Evolutionary conservation across 2,888 invertebrate species (phyloP), one percentile per base, ranked within the genome.

Genomic region (Athalia circularis): DNA sequence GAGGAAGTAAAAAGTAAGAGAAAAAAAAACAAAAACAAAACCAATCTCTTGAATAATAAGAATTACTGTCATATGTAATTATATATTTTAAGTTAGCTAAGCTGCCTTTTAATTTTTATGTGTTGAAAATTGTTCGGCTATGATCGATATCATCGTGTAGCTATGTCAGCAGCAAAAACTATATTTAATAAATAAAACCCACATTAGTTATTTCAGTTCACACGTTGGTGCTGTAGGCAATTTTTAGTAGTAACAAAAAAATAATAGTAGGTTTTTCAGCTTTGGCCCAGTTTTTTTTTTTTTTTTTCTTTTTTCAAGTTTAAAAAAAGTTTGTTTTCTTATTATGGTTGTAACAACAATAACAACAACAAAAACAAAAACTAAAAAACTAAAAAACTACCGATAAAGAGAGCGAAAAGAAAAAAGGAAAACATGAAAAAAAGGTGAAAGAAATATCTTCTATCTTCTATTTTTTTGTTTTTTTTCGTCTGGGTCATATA

Each of bases 71-170:
- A 83, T 85, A 86, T 85, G 85, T 85, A 85, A 86, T 29, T 29
- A 29, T 29, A 29, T 29, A 43, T 72, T 85, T 84, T 86, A 87
- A 88, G 87, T 88, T 89, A 87, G 87, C 82, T 81, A 87, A 85
- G 88, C 89, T 89, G 88, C 87, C 89, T 87, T 87, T 88, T 86
- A 86, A 85, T 86, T 88, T 87, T 84, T 83, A 81, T 80, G 81
- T 83, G 78, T 81, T 84, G 81, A 82, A 65, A 64, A 59, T 72
- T 59, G 45, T 52, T 52, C 43, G 57, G 15, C 54, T 62, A 64
- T 29, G 29, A 29, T 29, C 29, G 29, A 29, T n/a, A n/a, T 29
- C 29, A 2, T 29, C 29, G 29, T 29, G 29, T 29, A 29, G 29
- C 29, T 29, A 29, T 29, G 70, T 70, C 70, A 59, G 72, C 45